These are phyloP conservation scores for Nephrotoma flavescens DNA, from an alignment of 2,888 invertebrate genomes.

Conservation along the genomic window DNA sequence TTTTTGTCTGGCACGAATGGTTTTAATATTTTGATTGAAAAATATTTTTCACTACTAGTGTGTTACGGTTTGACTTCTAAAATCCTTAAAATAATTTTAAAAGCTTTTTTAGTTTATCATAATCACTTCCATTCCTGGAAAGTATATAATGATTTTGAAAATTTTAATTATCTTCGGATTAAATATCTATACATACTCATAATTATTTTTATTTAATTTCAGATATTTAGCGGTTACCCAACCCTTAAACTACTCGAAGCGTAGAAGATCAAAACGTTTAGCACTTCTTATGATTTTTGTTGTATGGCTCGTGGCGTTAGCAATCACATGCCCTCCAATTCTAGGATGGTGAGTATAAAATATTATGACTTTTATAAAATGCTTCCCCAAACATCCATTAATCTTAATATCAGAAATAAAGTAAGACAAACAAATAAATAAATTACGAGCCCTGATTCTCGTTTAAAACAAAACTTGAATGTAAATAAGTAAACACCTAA, in stretches of 20 bases:
- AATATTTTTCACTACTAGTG: no score
- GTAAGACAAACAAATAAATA: neutral
- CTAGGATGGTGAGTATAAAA: slow-evolving; percentile 60
- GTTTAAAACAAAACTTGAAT: neutral
- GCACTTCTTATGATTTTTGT: slow-evolving; percentile 76
- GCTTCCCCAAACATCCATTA: neutral
- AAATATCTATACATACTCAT: no score
- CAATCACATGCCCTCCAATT: slow-evolving; percentile 89
- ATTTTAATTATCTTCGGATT: no score
- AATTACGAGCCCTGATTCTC: neutral
- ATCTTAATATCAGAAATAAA: neutral
- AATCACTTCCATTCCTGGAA: no score
- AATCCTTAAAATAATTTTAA: no score
- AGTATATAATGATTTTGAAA: no score
- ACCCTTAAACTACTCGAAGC: slow-evolving; percentile 80
- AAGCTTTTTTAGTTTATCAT: no score
- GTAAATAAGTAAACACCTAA: neutral
- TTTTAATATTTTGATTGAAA: no score
- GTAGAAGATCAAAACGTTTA: slow-evolving; percentile 69
- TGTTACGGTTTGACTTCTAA: no score
- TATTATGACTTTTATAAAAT: slow-evolving; percentile 12
- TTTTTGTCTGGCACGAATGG: no score
- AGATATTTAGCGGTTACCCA: slow-evolving; percentile 86
- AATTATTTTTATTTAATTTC: slow-evolving; percentile 8
- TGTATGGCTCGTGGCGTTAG: slow-evolving; percentile 79